Conservation (phyloP, 2,797 vertebrate genomes). For the Pygocentrus nattereri region DNA sequence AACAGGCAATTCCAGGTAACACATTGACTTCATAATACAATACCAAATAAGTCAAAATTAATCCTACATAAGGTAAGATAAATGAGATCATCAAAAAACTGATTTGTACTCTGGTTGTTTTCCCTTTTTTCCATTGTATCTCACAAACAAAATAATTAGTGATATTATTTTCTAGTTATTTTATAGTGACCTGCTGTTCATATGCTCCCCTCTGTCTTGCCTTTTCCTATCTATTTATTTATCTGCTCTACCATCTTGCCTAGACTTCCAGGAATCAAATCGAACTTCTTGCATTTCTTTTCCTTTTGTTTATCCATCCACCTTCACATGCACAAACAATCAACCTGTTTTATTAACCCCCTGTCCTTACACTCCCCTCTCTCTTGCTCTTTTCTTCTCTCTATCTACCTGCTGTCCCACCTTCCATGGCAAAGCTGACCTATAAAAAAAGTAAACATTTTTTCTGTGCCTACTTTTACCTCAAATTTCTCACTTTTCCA, state of each 20-base stretch:
- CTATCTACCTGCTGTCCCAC: not conserved
- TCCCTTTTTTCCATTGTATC: not conserved
- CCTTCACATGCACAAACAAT: not conserved
- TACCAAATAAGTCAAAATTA: not conserved
- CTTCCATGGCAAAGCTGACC: not conserved
- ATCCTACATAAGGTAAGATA: not conserved
- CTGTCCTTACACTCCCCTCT: not conserved
- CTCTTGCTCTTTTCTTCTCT: not conserved
- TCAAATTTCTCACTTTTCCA: constrained; percentile 15
- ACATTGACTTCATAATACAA: too few species aligned
- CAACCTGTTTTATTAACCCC: not conserved
- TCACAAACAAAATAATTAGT: not conserved
- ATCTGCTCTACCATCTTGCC: not conserved
- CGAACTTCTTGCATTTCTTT: not conserved
- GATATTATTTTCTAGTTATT: too few species aligned
- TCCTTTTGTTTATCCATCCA: not conserved
- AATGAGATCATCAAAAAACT: not conserved
- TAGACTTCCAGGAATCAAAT: not conserved
- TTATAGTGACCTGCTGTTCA: not conserved
- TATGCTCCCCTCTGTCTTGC: not conserved
- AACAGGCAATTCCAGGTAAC: too few species aligned
- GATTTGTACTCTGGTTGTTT: not conserved
- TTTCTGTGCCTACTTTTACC: not conserved
- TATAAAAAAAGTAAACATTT: not conserved
- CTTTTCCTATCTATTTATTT: not conserved